These are phyloP conservation scores for Yponomeuta evonymella DNA, from an alignment of 2,888 invertebrate species.

Conservation along the genomic window DNA sequence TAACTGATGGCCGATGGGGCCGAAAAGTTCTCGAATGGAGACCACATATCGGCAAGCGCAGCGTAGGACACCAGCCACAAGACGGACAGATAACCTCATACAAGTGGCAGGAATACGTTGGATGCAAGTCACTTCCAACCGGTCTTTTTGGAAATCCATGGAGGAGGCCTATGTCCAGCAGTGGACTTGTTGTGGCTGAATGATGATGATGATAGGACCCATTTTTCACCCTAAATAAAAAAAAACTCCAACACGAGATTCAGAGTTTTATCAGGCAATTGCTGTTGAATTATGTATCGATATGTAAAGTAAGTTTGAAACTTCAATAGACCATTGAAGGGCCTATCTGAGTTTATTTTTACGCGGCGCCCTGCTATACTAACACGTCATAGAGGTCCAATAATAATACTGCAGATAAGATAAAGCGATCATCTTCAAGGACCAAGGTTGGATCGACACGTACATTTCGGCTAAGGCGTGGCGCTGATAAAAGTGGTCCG, in stretches of 20 bases:
- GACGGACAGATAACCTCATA: too few relatives aligned
- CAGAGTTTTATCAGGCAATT: neutral
- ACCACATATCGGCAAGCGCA: too few relatives aligned
- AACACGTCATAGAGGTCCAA: neutral
- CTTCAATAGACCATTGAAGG: neutral
- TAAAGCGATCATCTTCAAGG: slow-evolving; percentile 28
- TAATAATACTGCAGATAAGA: slow-evolving; percentile 43
- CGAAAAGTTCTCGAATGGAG: too few relatives aligned
- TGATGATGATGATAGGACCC: neutral
- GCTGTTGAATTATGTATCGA: neutral
- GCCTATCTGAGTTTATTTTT: neutral
- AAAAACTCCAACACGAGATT: neutral
- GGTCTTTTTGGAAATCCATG: too few relatives aligned
- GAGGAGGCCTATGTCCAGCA: too few relatives aligned
- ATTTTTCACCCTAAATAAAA: neutral
- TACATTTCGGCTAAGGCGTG: slow-evolving; percentile 35
- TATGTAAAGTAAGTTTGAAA: neutral
- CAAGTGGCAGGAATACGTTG: too few relatives aligned
- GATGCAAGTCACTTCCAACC: too few relatives aligned
- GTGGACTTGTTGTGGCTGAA: too few relatives aligned
- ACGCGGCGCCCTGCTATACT: neutral
- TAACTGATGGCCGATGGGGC: too few relatives aligned
- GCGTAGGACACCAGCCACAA: too few relatives aligned
- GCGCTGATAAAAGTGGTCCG: slow-evolving; percentile 16
- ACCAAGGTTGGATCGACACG: slow-evolving; percentile 23